Evolutionary conservation across 1,140 invertebrate genomes (phyloP).

Genomic region (Eupristina koningsbergeri): DNA sequence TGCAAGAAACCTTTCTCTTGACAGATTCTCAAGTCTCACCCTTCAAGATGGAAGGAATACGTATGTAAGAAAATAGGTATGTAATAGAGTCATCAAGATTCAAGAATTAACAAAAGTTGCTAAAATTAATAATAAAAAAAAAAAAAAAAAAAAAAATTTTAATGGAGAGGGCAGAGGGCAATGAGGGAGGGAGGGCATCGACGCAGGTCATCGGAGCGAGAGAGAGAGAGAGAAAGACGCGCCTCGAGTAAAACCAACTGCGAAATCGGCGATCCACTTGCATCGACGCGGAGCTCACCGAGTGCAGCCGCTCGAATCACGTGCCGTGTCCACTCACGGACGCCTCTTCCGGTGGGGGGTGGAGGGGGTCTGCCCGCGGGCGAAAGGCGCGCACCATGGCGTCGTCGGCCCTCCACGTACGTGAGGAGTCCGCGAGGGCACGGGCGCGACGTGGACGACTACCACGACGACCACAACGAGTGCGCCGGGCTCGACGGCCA

Average conservation of each 20-base stretch:
- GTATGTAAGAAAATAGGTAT: no score
- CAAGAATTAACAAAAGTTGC: no score
- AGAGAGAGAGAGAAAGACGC: neutral
- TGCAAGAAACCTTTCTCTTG: no score
- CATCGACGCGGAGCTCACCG: conserved; percentile 3
- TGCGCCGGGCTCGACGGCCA: neutral
- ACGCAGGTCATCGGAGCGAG: neutral
- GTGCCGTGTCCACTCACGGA: conserved; percentile 22
- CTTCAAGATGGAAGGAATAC: no score
- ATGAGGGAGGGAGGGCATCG: neutral
- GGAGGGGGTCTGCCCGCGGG: neutral
- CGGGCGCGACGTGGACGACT: neutral
- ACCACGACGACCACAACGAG: neutral
- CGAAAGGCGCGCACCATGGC: neutral
- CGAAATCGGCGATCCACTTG: conserved; percentile 43
- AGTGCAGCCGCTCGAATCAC: conserved; percentile 20
- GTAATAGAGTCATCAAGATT: no score
- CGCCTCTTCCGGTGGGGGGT: neutral
- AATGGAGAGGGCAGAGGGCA: neutral
- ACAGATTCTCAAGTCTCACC: no score
- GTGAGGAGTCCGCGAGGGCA: neutral
- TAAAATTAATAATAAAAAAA: no score
- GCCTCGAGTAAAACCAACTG: conserved; percentile 14
- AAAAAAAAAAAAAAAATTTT: no score
- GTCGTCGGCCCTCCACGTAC: neutral